Conservation (phyloP, 2,113 vertebrate genomes). For the Rhadina sibilatrix region DNA sequence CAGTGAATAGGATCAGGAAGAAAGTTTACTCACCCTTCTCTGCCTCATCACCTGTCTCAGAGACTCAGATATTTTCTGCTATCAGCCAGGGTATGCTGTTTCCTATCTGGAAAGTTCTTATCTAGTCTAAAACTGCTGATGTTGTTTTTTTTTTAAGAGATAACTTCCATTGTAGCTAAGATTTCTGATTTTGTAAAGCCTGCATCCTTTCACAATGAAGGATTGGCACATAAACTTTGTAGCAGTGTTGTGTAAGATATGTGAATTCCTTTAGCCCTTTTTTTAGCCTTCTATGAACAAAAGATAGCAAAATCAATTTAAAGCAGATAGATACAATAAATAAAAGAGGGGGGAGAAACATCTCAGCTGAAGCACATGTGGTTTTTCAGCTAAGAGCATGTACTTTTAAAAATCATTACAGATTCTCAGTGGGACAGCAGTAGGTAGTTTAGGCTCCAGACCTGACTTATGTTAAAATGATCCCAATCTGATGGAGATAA, state of each 20-base stretch:
- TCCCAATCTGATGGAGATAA: neutral
- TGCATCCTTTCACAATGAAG: constrained; percentile 42
- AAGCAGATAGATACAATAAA: constrained; percentile 23
- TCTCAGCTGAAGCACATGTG: neutral
- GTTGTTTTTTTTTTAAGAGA: neutral
- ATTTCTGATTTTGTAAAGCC: constrained; percentile 27
- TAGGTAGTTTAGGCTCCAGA: neutral
- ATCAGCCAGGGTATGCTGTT: neutral
- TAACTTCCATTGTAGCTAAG: constrained; percentile 1
- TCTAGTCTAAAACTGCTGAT: constrained; percentile 16
- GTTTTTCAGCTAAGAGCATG: neutral
- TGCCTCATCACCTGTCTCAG: neutral
- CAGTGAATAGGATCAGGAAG: neutral
- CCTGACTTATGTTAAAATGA: neutral
- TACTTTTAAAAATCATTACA: neutral
- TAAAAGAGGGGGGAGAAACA: neutral
- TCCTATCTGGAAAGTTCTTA: constrained; percentile 3
- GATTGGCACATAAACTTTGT: constrained; percentile 25
- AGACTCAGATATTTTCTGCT: neutral
- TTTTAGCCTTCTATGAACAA: neutral
- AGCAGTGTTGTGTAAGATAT: neutral
- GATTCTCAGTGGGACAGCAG: neutral
- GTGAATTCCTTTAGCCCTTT: neutral
- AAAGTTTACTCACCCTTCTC: neutral
- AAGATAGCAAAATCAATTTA: constrained; percentile 54